These are phyloP conservation scores for Dendrolimus pini DNA, from an alignment of 2,888 invertebrate species.

Conservation along the genomic window DNA sequence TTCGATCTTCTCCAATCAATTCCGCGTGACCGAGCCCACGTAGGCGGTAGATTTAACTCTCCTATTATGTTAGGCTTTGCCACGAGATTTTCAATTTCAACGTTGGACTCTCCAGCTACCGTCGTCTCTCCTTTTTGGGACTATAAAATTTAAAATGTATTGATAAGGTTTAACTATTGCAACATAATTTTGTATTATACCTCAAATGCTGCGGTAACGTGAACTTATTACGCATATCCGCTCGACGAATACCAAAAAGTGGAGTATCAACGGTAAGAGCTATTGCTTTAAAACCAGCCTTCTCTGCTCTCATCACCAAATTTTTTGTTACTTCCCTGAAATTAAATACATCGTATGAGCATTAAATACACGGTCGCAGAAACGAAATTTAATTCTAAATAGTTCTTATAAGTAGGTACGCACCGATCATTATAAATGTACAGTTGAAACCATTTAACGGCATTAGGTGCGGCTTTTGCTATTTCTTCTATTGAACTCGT, in stretches of 20 bases:
- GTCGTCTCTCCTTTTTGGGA: too few species aligned
- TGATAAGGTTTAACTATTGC: too few species aligned
- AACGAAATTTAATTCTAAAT: too few species aligned
- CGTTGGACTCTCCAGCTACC: too few species aligned
- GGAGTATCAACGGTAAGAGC: conserved; percentile 94
- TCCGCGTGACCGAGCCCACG: too few species aligned
- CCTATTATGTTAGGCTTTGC: too few species aligned
- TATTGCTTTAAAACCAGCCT: conserved; percentile 89
- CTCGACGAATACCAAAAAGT: conserved; percentile 87
- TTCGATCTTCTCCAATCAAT: too few species aligned
- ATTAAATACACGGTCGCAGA: too few species aligned
- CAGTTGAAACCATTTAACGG: conserved; percentile 92
- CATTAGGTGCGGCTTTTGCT: conserved; percentile 83
- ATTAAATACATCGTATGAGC: conserved; percentile 2
- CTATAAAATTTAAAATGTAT: too few species aligned
- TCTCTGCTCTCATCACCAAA: conserved; percentile 87
- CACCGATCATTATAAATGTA: conserved; percentile 92
- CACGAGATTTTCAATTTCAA: too few species aligned
- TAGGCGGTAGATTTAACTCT: too few species aligned
- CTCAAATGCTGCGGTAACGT: conserved; percentile 86
- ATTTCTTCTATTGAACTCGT: conserved; percentile 94
- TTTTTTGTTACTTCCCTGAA: conserved; percentile 80
- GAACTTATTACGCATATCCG: conserved; percentile 91
- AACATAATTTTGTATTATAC: conserved; percentile 44
- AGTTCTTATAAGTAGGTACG: neutral